Conservation (phyloP, 1,140 invertebrate species). For the Alviniconcha marisindica region DNA sequence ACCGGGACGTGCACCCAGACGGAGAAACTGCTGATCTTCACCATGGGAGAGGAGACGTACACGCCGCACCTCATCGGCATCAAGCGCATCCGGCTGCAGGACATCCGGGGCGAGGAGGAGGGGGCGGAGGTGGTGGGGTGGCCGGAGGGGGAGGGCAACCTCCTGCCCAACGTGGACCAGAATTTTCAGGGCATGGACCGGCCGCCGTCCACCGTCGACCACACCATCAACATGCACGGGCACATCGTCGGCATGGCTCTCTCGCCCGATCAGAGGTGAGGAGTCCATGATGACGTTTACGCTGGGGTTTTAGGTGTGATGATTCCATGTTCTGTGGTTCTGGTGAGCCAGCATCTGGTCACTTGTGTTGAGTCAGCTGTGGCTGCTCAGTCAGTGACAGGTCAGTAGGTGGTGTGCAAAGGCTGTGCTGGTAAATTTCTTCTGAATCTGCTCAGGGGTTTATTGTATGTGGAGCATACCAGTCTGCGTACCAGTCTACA, state of each 20-base stretch:
- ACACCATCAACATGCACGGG: slow-evolving; percentile 90
- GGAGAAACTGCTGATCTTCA: slow-evolving; percentile 91
- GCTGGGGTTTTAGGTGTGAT: too few relatives aligned
- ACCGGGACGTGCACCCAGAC: not conserved
- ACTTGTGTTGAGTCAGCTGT: too few relatives aligned
- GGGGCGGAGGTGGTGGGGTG: slow-evolving; percentile 21
- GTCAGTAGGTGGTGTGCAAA: too few relatives aligned
- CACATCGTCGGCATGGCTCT: slow-evolving; percentile 94
- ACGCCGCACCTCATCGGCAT: slow-evolving; percentile 92
- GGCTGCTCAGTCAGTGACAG: too few relatives aligned
- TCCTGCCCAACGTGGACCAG: slow-evolving; percentile 60
- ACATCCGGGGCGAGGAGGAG: slow-evolving; percentile 30
- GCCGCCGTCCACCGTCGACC: slow-evolving; percentile 80
- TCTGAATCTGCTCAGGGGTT: too few relatives aligned
- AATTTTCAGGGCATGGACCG: slow-evolving; percentile 51
- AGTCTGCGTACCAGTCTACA: too few relatives aligned
- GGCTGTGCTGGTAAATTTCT: too few relatives aligned
- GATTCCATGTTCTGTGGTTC: too few relatives aligned
- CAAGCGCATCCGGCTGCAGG: slow-evolving; percentile 84
- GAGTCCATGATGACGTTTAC: too few relatives aligned
- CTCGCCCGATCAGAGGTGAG: slow-evolving; percentile 89
- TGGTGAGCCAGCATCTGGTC: too few relatives aligned
- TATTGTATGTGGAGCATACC: too few relatives aligned
- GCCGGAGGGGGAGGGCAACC: slow-evolving; percentile 32
- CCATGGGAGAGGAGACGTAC: slow-evolving; percentile 89